phyloP scores from a whole-genome alignment of 2,888 invertebrate species.

The Lepas anatifera region DNA sequence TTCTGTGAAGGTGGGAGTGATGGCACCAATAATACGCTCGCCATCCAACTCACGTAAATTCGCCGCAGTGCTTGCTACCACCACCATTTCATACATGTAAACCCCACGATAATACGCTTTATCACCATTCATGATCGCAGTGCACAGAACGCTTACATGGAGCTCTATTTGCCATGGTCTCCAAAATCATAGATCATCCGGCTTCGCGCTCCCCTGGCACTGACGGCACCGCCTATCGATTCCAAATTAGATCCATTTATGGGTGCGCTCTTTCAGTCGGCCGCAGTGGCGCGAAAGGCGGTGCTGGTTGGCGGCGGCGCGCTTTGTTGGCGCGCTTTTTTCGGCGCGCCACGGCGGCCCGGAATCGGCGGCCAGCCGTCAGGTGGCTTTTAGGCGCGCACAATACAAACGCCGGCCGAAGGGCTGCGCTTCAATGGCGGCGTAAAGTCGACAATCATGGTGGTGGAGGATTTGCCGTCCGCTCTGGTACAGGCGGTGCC shows the following conservation, averaged over 20 bases:
- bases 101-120: not conserved
- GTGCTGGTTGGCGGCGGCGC: not conserved
- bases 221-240: not conserved
- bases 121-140: not conserved
- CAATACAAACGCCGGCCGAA: not conserved
- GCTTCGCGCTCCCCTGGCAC: not conserved
- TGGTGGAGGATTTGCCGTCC: not conserved
- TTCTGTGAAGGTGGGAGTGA: no score
- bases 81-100: no score
- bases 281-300: not conserved
- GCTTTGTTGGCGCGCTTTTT: not conserved
- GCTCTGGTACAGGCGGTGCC: not conserved
- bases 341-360: not conserved
- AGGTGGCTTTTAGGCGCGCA: conserved; percentile 3
- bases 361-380: not conserved
- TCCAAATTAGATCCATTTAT: conserved; percentile 9
- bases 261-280: not conserved
- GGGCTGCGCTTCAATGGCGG: not conserved
- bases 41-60: no score
- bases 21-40: no score
- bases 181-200: not conserved
- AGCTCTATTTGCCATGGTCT: not conserved
- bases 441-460: not conserved
- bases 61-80: no score
- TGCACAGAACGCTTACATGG: not conserved